Evolutionary conservation across 2,888 invertebrate species (phyloP), one percentile per base, ranked within the genome.

Genomic region (Mimumesa dahlbomi): DNA sequence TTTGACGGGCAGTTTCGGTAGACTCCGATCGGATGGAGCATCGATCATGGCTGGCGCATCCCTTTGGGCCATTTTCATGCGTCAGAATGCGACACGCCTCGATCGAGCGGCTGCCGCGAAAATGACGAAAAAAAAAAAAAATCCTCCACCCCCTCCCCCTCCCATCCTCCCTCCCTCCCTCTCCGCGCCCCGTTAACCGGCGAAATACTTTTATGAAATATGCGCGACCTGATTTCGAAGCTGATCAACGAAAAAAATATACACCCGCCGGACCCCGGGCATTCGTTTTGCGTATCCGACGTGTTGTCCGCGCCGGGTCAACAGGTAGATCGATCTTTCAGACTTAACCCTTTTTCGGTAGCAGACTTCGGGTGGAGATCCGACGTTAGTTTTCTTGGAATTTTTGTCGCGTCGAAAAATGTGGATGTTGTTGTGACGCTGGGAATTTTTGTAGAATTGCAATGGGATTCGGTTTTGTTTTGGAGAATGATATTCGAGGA

Each of bases 41-140:
- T 87, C 87, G 87, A 84, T 86, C 84, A 82, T 86, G 85, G 87
- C 86, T 80, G 80, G 80, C 80, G 88, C 88, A 88, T 88, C 87
- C 87, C 88, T 88, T 88, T 88, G 87, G 88, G 88, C 88, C 88
- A 88, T 87, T 88, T 88, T 88, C 87, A 88, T 88, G 88, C 88
- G 87, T 87, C 88, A 87, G 81, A 85, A 84, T 85, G 83, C 85
- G 83, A 82, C 83, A 83, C 77, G 64, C 79, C 75, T 79, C 79
- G 38, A 76, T 75, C 67, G 73, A 73, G 61, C 73, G 73, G 69
- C 68, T 78, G 64, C 58, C 59, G 34, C 45, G 40, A 49, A n/a
- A 64, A 78, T 61, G 25, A 25, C 7, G 57, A 38, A 46, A 57
- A 61, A 57, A 46, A 67, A 57, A 61, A 52, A 46, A 11, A 46